Base-by-base conservation (phyloP, 2,888 invertebrate species). In the Lypha dubia region DNA sequence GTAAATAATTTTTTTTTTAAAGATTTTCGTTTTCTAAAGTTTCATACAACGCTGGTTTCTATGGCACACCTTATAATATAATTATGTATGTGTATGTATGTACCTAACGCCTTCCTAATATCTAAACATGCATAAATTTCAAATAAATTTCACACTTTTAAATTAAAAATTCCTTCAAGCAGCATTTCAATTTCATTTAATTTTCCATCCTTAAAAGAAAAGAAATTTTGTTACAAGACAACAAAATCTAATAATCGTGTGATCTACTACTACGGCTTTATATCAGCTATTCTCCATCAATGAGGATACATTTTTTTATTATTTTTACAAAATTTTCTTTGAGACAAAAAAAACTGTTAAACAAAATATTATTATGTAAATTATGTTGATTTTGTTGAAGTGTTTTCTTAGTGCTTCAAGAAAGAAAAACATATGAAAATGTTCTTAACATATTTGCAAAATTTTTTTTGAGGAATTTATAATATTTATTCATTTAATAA, bases 361-460 rank as follows among this genome's bases (percentile, higher is more conserved):
- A 38, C n/a, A 62, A 73, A 62, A 60, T 75, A 65, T 44, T 32
- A 28, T 60, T 77, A 77, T 77, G 76, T 15, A 77, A 77, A 77
- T 77, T 77, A 68, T 68, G 68, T 68, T 77, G 46, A 77, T 49
- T 77, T 60, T 77, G 24, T 38, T 9, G 24, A 51, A 58, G 49
- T 60, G 60, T 77, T 49, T 68, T 68, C 67, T 58, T 15, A 35
- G 35, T 60, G 71, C 44, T 58, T 35, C 35, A 49, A 49, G 22
- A 20, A 58, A 15, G 44, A 46, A 32, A 58, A 13, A 32, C 8
- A 58, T 44, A 15, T 5, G 56, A 44, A 44, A 38, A 53, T 17
- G 28, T 22, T 13, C 17, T 49, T 35, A 35, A 60, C 20, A 15
- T 20, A 71, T 73, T 35, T 73, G 41, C 56, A 70, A 70, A 51